Base-by-base conservation (phyloP, 2,113 vertebrate species). In the Thymallus thymallus region DNA sequence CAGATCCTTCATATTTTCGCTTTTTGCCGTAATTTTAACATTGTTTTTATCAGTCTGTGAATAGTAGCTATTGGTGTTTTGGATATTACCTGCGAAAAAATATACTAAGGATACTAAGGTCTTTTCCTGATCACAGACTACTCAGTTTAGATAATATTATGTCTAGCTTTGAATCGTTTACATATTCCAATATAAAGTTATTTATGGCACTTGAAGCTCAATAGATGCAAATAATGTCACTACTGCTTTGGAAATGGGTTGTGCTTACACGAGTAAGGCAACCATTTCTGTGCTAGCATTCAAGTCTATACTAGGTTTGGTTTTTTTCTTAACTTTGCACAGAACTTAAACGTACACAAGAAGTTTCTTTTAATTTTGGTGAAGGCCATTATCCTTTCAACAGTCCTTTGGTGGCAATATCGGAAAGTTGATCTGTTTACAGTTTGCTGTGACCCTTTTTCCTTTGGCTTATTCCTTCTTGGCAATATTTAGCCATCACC, bases 201-300 rank as follows among this genome's bases (percentile, higher is more conserved):
- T 12, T 41, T 55, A 20, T 20, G 51, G 18, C 16, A 55, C 51
- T 55, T 55, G 4, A 55, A 55, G 18, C 5, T 41, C 35, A 41
- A 41, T 41, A 41, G 35, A 41, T 12, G 9, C 0, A 41, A 10
- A 1, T 0, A 6, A 30, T 56, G 0, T 70, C 13, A 18, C 22
- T 70, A 26, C 3, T 32, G 69, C 6, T 69, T 23, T 60, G 56
- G 9, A 22, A 55, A 60, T 60, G n/a, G n/a, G 56, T 55, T 26
- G 69, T 30, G 69, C 26, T 55, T 29, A 56, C 26, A 32, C 26
- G 46, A 48, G 46, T 48, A 51, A 71, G 18, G 30, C 48, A 71
- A 29, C 51, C 69, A 71, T 71, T 56, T 35, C 48, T 71, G 26
- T 23, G 56, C 56, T 60, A 23, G 56, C n/a, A 5, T 60, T 22